Percentiles rank a stretch among this genome's conserved stretches.
These are phyloP conservation scores for Sceloporus undulatus DNA, from an alignment of 2,113 vertebrate species.

Conservation along the genomic window DNA sequence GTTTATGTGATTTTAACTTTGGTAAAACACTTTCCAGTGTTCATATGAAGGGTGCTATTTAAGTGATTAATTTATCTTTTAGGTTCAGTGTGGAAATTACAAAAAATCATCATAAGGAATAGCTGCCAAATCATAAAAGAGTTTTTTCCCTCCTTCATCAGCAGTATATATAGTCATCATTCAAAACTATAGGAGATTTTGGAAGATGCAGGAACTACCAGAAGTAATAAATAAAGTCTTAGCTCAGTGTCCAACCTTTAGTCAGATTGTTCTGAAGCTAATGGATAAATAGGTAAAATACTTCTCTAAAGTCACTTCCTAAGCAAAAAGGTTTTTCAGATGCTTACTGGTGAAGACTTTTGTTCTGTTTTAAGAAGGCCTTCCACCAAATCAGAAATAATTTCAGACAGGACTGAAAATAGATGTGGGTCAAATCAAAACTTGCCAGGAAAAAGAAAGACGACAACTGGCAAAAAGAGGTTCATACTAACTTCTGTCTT, in stretches of 20 bases:
- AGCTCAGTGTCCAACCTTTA: conserved; percentile 37
- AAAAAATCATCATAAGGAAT: conserved; percentile 58
- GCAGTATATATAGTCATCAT: conserved; percentile 36
- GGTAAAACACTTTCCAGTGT: neutral
- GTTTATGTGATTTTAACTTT: conserved; percentile 3
- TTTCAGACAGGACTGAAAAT: neutral
- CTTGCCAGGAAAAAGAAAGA: neutral
- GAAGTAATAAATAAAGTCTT: conserved; percentile 41
- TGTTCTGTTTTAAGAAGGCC: neutral
- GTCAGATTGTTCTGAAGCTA: conserved; percentile 50
- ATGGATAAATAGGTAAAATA: conserved; percentile 29
- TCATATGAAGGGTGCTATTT: conserved; percentile 43
- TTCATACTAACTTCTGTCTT: neutral
- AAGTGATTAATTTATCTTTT: conserved; percentile 57
- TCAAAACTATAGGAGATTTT: conserved; percentile 50
- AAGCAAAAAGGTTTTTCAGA: neutral
- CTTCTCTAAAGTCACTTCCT: conserved; percentile 13
- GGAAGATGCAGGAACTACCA: conserved; percentile 47
- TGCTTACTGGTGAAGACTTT: neutral
- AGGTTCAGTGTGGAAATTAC: conserved; percentile 45
- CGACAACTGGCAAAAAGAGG: neutral
- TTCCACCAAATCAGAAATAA: neutral
- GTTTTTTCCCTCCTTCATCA: conserved; percentile 29
- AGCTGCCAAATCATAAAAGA: conserved; percentile 32
- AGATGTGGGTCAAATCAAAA: neutral